These are phyloP conservation scores for Arctia plantaginis DNA, from an alignment of 2,888 invertebrate genomes.

Conservation along the genomic window DNA sequence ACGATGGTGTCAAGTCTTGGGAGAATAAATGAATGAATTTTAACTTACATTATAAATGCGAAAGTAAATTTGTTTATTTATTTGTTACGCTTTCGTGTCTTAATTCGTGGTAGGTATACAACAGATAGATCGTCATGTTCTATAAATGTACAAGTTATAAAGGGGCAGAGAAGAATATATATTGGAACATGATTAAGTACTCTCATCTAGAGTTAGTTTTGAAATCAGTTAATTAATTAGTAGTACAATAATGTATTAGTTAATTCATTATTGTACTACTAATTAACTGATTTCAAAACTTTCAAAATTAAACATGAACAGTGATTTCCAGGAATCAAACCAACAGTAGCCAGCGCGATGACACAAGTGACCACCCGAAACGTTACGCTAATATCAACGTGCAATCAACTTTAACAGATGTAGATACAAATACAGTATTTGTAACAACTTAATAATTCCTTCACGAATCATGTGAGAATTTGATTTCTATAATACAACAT, in stretches of 20 bases:
- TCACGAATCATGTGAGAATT: conserved; percentile 41
- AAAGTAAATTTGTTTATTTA: background rate
- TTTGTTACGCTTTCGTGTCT: background rate
- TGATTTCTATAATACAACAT: conserved; percentile 39
- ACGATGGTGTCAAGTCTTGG: background rate
- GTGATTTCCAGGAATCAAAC: background rate
- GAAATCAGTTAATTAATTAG: background rate
- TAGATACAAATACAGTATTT: conserved; percentile 41
- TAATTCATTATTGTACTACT: no score
- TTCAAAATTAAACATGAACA: background rate
- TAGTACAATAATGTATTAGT: background rate
- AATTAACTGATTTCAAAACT: no score
- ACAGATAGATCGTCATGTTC: background rate
- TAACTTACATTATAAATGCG: background rate
- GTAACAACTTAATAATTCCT: conserved; percentile 48
- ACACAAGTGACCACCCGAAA: background rate
- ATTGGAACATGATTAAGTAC: no score
- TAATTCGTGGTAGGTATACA: no score
- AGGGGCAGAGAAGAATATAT: no score
- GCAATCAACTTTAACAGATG: conserved; percentile 5
- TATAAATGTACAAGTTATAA: background rate
- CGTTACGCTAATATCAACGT: background rate
- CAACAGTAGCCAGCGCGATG: background rate
- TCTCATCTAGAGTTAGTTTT: background rate
- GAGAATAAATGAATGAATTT: background rate